These are phyloP conservation scores for Gymnocypris eckloni DNA, from an alignment of 2,797 vertebrate genomes.

Conservation along the genomic window DNA sequence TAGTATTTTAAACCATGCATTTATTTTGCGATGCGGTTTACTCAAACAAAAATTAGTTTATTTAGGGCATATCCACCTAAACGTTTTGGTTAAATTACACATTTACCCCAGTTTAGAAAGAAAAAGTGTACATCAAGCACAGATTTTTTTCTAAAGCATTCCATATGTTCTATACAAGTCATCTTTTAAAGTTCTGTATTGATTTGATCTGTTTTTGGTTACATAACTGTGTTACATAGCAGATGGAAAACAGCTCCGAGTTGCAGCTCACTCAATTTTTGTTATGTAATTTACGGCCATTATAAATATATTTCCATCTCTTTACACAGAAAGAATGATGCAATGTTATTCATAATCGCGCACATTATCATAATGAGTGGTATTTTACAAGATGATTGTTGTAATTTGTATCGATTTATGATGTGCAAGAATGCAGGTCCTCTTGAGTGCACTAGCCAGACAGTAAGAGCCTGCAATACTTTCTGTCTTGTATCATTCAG, in stretches of 20 bases:
- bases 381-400: neutral
- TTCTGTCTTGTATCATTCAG: conserved; percentile 23
- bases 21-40: neutral
- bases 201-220: conserved; percentile 37
- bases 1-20: neutral
- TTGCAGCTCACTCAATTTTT: conserved; percentile 35
- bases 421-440: conserved; percentile 1
- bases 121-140: neutral
- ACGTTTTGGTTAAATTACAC: neutral
- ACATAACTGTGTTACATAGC: conserved; percentile 37
- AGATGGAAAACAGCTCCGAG: conserved; percentile 35
- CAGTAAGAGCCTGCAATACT: neutral
- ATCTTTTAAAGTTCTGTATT: conserved; percentile 7
- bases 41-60: neutral
- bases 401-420: neutral
- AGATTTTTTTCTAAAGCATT: conserved; percentile 2
- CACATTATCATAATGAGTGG: neutral
- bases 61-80: neutral
- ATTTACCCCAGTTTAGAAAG: neutral
- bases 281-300: conserved; percentile 37
- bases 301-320: conserved; percentile 12
- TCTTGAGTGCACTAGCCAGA: neutral
- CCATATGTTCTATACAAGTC: conserved; percentile 10
- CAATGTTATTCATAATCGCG: neutral
- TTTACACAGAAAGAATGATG: neutral